Percentiles rank a stretch among this genome's conserved stretches.
Evolutionary conservation across 2,113 vertebrate species (phyloP).

Genomic region (Eptatretus burgeri): DNA sequence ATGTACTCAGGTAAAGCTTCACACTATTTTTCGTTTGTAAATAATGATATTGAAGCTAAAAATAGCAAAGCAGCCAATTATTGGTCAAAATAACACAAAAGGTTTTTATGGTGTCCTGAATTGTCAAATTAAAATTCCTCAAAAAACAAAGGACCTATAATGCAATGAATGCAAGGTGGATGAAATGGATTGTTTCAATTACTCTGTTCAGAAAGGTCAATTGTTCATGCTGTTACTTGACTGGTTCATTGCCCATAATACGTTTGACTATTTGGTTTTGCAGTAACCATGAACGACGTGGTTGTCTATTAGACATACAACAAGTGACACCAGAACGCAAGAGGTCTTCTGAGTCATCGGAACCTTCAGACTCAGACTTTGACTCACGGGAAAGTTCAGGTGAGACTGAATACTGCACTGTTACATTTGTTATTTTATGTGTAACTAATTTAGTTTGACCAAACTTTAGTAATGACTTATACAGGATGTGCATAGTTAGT

Average conservation of each 20-base stretch:
- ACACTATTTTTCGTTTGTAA: slow-evolving; percentile 12
- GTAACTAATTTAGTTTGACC: no score
- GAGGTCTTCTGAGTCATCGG: slow-evolving; percentile 73
- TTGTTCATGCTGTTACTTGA: no score
- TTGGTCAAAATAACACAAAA: neutral
- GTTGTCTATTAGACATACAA: slow-evolving; percentile 52
- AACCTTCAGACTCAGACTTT: slow-evolving; percentile 82
- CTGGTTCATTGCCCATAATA: no score
- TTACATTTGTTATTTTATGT: neutral
- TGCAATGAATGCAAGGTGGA: slow-evolving; percentile 11
- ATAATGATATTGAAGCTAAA: slow-evolving; percentile 8
- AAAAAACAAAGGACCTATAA: slow-evolving; percentile 10
- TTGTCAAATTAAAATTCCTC: slow-evolving; percentile 9
- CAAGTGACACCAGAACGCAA: slow-evolving; percentile 77
- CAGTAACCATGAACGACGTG: slow-evolving; percentile 5
- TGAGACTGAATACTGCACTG: slow-evolving; percentile 14
- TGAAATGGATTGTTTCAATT: neutral
- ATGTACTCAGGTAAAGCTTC: slow-evolving; percentile 58
- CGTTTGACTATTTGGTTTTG: neutral
- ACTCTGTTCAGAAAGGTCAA: neutral
- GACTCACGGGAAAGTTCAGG: slow-evolving; percentile 96
- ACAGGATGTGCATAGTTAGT: no score
- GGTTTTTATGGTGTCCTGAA: neutral
- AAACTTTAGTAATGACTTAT: no score
- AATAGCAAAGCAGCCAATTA: slow-evolving; percentile 7